phyloP scores from a whole-genome alignment of 2,113 vertebrate species.

The Microcebus murinus region DNA sequence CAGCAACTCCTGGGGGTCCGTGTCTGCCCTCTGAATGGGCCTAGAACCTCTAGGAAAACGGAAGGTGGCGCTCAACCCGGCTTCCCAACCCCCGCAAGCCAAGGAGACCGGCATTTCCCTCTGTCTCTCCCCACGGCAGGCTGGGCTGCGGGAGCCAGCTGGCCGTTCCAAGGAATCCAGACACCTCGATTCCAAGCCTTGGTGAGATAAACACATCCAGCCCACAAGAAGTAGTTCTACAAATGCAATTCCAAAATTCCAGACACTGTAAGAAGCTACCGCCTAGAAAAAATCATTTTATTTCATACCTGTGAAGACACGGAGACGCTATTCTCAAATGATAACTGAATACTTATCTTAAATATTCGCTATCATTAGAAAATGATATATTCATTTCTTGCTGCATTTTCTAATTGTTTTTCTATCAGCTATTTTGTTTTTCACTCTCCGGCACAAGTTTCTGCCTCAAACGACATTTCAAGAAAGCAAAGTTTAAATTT shows the following conservation, averaged over 20 bases:
- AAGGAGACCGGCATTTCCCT: neutral
- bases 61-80: too few species aligned
- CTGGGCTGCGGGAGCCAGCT: rapidly evolving
- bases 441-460: neutral
- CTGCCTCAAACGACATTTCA: neutral
- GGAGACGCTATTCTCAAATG: neutral
- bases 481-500: neutral
- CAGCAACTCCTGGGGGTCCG: neutral
- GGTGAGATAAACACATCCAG: neutral
- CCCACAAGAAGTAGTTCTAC: neutral
- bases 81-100: neutral
- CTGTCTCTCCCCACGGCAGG: too few species aligned
- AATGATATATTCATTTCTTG: neutral
- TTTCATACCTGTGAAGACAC: neutral
- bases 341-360: neutral
- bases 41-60: neutral
- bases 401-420: neutral
- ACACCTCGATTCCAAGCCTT: rapidly evolving
- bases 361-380: neutral
- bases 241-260: neutral
- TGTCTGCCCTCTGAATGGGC: neutral
- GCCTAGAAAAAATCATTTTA: neutral
- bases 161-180: neutral
- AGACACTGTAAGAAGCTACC: neutral
- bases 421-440: neutral